A percentile compares a stretch with the other conserved stretches of the same genome.
Evolutionary conservation across 2,888 invertebrate species (phyloP).

Genomic region (Xylophagus ater): DNA sequence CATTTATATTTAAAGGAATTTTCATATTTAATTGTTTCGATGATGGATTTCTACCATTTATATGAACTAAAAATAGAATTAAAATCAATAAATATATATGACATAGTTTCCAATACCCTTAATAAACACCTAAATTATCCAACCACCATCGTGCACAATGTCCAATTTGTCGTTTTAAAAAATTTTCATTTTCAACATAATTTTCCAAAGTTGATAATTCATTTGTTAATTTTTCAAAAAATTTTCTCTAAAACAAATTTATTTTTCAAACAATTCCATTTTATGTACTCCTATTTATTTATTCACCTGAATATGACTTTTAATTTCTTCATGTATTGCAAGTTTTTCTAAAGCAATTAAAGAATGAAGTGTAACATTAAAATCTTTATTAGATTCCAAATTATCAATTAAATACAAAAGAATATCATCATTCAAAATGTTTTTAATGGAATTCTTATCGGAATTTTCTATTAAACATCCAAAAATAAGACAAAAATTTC

Average conservation of each 20-base stretch:
- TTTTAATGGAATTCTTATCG: constrained; percentile 77
- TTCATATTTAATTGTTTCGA: constrained; percentile 66
- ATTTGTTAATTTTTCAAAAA: constrained; percentile 49
- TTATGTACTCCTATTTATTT: constrained; percentile 48
- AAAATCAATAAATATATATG: too few species aligned
- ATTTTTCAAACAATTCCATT: background rate
- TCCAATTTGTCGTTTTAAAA: constrained; percentile 69
- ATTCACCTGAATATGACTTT: too few species aligned
- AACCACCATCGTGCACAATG: constrained; percentile 89
- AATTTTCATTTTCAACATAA: constrained; percentile 50
- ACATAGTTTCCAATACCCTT: too few species aligned
- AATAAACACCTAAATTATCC: constrained; percentile 73
- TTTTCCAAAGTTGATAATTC: constrained; percentile 60
- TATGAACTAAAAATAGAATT: constrained; percentile 51
- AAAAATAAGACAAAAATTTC: constrained; percentile 80
- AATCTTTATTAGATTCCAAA: constrained; percentile 54
- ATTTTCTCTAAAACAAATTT: constrained; percentile 36
- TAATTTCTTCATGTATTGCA: constrained; percentile 85
- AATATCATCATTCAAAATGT: constrained; percentile 64
- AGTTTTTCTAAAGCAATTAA: constrained; percentile 87
- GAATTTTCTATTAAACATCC: constrained; percentile 88
- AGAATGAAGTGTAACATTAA: constrained; percentile 71
- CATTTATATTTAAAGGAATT: constrained; percentile 78
- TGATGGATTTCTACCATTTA: constrained; percentile 61
- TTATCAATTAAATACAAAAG: constrained; percentile 72